Evolutionary conservation across 2,888 invertebrate species (phyloP), one percentile per base, ranked within the genome.

Genomic region (Lordiphosa fenestrarum): DNA sequence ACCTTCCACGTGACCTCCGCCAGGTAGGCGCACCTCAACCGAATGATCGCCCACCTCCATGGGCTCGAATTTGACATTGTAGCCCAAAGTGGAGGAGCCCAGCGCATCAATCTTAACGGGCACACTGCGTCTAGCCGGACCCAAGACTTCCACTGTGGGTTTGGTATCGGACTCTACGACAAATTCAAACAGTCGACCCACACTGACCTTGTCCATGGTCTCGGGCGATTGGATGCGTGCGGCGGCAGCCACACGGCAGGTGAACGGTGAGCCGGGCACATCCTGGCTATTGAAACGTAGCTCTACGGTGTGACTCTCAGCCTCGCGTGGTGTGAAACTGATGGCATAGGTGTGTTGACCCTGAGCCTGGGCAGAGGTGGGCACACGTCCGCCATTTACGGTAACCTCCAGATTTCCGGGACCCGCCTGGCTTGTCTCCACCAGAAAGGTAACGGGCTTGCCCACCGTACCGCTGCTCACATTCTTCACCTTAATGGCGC

Each of bases 321-420:
- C 94, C 86, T 97, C 96, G 40, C 97, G 93, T 0, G 99, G 99
- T 6, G 98, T 96, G 90, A 99, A 99, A 33, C 98, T 98, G 78
- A 99, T 98, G 23, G 97, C 97, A 89, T 98, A 98, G 0, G 96
- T 96, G 87, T 98, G 97, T 25, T 98, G 97, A 30, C 98, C 98
- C 87, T 98, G 97, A 0, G 97, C 97, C 87, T 98, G 97, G 9
- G 98, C 98, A 21, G 97, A 97, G 0, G 98, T 98, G 0, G 98
- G 98, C 33, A 99, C 98, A 63, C 97, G 93, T 0, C 99, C 99
- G 6, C 98, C 98, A 87, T 99, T 99, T 25, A 99, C 98, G 0
- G 98, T 98, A 59, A 99, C 99, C 90, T 99, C 99, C 40, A 99
- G 91, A 90, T 99, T 99, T 19, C 99, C 99, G 0, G 99, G 98